These are phyloP conservation scores for Eurytoma adleriae DNA, from an alignment of 2,888 invertebrate genomes.

Conservation along the genomic window DNA sequence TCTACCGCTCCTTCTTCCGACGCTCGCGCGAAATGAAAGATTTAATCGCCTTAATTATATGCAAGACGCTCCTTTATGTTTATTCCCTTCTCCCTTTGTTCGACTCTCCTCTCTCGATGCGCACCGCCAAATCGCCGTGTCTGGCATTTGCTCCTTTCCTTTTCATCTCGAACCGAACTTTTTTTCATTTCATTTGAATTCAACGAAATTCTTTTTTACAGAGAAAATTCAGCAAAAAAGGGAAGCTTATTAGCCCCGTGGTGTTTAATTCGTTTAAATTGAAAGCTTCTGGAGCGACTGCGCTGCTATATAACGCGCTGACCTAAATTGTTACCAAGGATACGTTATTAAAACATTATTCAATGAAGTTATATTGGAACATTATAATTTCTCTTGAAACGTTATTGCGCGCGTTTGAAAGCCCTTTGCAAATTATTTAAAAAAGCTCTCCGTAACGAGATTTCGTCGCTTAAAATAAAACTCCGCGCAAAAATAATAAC, in stretches of 20 bases:
- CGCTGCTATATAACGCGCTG: background rate
- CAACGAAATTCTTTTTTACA: background rate
- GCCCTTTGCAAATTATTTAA: too few relatives aligned
- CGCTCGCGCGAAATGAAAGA: conserved; percentile 39
- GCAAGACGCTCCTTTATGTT: conserved; percentile 24
- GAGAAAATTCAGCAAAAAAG: too few relatives aligned
- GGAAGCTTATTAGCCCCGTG: background rate
- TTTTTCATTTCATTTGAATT: background rate
- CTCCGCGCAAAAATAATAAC: too few relatives aligned
- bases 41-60: conserved; percentile 42
- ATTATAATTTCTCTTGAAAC: background rate
- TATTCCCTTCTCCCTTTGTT: conserved; percentile 13
- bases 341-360: conserved; percentile 24
- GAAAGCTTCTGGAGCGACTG: background rate
- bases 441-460: too few relatives aligned
- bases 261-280: conserved; percentile 18
- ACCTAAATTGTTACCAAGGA: conserved; percentile 25
- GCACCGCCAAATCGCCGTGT: conserved; percentile 29
- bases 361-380: conserved; percentile 6
- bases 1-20: conserved; percentile 4
- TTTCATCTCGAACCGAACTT: background rate
- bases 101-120: conserved; percentile 8
- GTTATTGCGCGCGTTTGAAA: too few relatives aligned
- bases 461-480: too few relatives aligned
- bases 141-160: background rate